phyloP scores from a whole-genome alignment of 2,888 invertebrate genomes.

The Odontocolon sp. region DNA sequence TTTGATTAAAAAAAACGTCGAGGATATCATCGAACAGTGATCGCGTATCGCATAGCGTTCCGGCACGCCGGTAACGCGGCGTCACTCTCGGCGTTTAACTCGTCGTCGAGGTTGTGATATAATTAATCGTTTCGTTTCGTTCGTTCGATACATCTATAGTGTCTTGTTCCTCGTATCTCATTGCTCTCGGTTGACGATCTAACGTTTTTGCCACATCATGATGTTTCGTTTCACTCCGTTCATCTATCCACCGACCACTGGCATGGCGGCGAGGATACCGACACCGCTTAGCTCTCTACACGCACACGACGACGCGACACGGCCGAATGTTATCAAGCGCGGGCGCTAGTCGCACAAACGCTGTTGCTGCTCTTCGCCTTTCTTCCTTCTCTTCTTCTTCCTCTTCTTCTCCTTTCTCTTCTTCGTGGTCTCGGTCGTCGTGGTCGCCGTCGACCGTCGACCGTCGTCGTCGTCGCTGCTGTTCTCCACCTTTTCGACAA shows the following conservation, averaged over 20 bases:
- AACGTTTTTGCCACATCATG: slow-evolving; percentile 81
- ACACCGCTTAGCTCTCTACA: slow-evolving; percentile 54
- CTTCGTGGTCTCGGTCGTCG: neutral
- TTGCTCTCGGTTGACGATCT: slow-evolving; percentile 72
- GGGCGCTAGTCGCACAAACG: slow-evolving; percentile 63
- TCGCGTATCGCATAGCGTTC: slow-evolving; percentile 33
- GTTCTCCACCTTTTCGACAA: slow-evolving; percentile 23
- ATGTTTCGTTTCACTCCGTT: slow-evolving; percentile 76
- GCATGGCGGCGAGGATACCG: slow-evolving; percentile 73
- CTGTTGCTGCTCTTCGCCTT: slow-evolving; percentile 64
- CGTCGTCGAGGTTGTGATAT: slow-evolving; percentile 3
- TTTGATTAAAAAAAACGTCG: neutral
- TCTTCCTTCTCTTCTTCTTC: slow-evolving; percentile 47
- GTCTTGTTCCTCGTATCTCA: slow-evolving; percentile 9
- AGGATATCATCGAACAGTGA: slow-evolving; percentile 5
- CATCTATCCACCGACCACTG: slow-evolving; percentile 76
- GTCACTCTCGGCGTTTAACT: slow-evolving; percentile 42
- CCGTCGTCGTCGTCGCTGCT: slow-evolving; percentile 21
- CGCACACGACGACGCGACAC: slow-evolving; percentile 64
- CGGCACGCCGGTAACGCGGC: slow-evolving; percentile 59
- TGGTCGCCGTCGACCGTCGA: slow-evolving; percentile 3
- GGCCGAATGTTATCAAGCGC: slow-evolving; percentile 42
- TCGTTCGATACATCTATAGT: neutral
- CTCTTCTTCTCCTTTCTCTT: slow-evolving; percentile 35
- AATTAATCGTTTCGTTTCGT: slow-evolving; percentile 31